Percentiles rank a stretch among this genome's conserved stretches.
Evolutionary conservation across 2,888 invertebrate genomes (phyloP).

Genomic region (Caenorhabditis virilis): DNA sequence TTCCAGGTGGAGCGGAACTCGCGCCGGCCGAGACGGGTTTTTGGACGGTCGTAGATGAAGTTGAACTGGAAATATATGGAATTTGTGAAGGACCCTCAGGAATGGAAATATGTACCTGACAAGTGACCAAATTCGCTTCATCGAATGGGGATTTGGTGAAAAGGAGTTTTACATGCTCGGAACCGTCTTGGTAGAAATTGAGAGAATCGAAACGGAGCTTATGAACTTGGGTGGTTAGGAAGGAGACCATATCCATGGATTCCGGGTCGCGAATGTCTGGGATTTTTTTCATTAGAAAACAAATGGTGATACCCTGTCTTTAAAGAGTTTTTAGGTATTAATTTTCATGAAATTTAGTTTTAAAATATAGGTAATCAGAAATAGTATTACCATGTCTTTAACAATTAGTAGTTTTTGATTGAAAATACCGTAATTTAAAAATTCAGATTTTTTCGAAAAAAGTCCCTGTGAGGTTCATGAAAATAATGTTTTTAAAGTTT

Average conservation of each 20-base stretch:
- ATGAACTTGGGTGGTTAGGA: slow-evolving; percentile 29
- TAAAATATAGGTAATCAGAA: too few species aligned
- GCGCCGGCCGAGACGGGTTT: slow-evolving; percentile 14
- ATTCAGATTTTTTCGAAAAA: too few species aligned
- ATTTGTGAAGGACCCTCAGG: background rate
- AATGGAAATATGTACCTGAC: slow-evolving; percentile 13
- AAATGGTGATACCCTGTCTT: too few species aligned
- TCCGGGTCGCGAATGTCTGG: slow-evolving; percentile 27
- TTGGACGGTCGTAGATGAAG: slow-evolving; percentile 28
- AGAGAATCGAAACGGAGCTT: slow-evolving; percentile 32
- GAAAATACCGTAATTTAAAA: too few species aligned
- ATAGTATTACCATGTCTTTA: too few species aligned
- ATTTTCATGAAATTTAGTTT: too few species aligned
- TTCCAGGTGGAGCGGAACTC: slow-evolving; percentile 37
- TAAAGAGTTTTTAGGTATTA: too few species aligned
- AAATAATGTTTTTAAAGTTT: too few species aligned
- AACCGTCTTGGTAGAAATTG: slow-evolving; percentile 33
- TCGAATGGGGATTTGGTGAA: slow-evolving; percentile 34
- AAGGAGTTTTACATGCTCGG: slow-evolving; percentile 22
- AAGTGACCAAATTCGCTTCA: slow-evolving; percentile 28
- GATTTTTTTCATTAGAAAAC: slow-evolving; percentile 1
- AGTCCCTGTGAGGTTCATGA: too few species aligned
- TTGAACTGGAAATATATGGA: slow-evolving; percentile 22
- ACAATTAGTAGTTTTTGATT: too few species aligned
- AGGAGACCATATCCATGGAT: slow-evolving; percentile 27